Evolutionary conservation across 2,888 invertebrate genomes (phyloP).

Genomic region (Branchellion lobata): DNA sequence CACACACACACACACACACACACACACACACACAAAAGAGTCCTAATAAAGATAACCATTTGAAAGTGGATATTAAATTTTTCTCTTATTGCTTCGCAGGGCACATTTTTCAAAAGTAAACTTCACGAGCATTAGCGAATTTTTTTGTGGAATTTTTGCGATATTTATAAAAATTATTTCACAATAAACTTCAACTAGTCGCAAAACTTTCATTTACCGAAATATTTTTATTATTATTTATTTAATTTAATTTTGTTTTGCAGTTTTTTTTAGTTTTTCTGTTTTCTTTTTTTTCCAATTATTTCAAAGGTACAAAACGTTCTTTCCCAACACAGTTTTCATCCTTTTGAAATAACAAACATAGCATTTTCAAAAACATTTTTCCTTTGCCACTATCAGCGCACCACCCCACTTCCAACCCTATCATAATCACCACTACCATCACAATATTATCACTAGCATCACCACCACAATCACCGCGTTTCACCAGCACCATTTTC

Average conservation of each 20-base stretch:
- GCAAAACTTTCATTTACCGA: background rate
- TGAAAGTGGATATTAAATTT: conserved; percentile 13
- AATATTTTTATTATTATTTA: background rate
- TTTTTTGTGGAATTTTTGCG: background rate
- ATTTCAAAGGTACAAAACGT: too few relatives aligned
- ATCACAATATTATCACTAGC: too few relatives aligned
- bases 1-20: background rate
- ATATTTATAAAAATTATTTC: background rate
- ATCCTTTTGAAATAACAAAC: too few relatives aligned
- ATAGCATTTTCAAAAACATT: too few relatives aligned
- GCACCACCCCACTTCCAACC: too few relatives aligned
- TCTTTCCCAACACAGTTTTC: too few relatives aligned
- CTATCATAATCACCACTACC: too few relatives aligned
- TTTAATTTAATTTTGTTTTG: background rate
- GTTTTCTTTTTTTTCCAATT: background rate
- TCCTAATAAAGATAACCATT: background rate
- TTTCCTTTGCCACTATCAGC: too few relatives aligned
- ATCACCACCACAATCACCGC: too few relatives aligned
- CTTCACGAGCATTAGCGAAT: background rate
- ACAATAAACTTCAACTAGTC: background rate
- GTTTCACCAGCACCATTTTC: too few relatives aligned
- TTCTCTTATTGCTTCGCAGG: background rate
- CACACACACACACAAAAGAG: background rate
- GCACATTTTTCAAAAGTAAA: background rate
- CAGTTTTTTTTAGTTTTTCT: background rate